Evolutionary conservation across 92 coral and sea anemone genomes (phyloP).

Genomic region (Heteractis magnifica): DNA sequence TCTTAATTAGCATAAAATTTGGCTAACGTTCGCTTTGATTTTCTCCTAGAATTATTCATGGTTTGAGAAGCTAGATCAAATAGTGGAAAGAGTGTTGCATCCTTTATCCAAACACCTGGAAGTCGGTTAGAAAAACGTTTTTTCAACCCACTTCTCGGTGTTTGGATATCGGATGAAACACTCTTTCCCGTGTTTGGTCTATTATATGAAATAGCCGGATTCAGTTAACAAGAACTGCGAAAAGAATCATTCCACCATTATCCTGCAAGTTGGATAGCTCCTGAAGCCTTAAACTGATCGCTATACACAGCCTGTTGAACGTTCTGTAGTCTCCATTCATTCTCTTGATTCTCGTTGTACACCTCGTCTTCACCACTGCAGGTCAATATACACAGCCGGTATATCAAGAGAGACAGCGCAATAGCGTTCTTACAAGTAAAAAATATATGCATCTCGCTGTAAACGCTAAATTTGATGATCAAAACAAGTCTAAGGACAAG

Average conservation of each 20-base stretch:
- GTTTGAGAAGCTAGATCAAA: too few relatives aligned
- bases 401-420: slow-evolving; percentile 82
- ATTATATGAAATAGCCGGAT: too few relatives aligned
- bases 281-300: slow-evolving; percentile 77
- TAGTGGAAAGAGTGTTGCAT: too few relatives aligned
- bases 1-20: too few relatives aligned
- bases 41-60: too few relatives aligned
- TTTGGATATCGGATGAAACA: too few relatives aligned
- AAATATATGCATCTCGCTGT: slow-evolving; percentile 96
- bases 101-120: too few relatives aligned
- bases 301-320: slow-evolving; percentile 93
- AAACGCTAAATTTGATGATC: slow-evolving; percentile 73
- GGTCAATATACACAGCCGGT: slow-evolving; percentile 89
- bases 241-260: neutral
- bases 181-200: too few relatives aligned
- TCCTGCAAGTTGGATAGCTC: slow-evolving; percentile 83
- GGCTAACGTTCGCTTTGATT: too few relatives aligned
- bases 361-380: slow-evolving; percentile 94
- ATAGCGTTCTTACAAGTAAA: slow-evolving; percentile 96
- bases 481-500: slow-evolving; percentile 83
- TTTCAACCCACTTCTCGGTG: too few relatives aligned
- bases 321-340: slow-evolving; percentile 80
- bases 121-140: too few relatives aligned
- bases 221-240: too few relatives aligned
- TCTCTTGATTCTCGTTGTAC: slow-evolving; percentile 56